Evolutionary conservation across 2,113 vertebrate genomes (phyloP).

Genomic region (Crotophaga sulcirostris): DNA sequence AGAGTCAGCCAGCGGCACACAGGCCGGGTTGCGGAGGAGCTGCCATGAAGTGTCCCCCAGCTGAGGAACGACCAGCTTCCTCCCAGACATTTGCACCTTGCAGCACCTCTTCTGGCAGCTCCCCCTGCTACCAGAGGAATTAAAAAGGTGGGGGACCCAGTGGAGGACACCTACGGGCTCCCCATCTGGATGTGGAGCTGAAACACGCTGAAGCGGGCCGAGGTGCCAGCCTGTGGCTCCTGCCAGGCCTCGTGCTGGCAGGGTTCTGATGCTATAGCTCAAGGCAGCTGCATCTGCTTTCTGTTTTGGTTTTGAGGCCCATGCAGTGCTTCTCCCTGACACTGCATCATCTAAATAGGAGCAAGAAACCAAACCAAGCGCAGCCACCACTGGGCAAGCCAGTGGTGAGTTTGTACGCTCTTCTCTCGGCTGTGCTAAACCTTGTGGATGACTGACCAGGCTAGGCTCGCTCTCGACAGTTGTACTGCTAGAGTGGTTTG

Average conservation of each 20-base stretch:
- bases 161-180: background rate
- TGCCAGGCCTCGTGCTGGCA: rapidly evolving
- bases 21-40: background rate
- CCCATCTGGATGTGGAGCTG: background rate
- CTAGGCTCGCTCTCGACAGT: background rate
- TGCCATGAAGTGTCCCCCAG: background rate
- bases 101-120: background rate
- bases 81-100: background rate
- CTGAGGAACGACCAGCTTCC: background rate
- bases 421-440: background rate
- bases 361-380: background rate
- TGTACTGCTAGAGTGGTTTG: background rate
- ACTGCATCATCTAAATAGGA: background rate
- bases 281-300: background rate
- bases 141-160: background rate
- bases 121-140: background rate
- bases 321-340: background rate
- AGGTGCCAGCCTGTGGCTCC: rapidly evolving
- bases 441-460: rapidly evolving
- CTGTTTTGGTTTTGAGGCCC: conserved; percentile 7
- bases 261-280: background rate
- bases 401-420: background rate
- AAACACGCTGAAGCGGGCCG: background rate
- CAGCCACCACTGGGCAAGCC: rapidly evolving
- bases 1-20: background rate